Evolutionary conservation across 1,140 invertebrate species (phyloP), one percentile per base, ranked within the genome.

Genomic region (Brachionus plicatilis): DNA sequence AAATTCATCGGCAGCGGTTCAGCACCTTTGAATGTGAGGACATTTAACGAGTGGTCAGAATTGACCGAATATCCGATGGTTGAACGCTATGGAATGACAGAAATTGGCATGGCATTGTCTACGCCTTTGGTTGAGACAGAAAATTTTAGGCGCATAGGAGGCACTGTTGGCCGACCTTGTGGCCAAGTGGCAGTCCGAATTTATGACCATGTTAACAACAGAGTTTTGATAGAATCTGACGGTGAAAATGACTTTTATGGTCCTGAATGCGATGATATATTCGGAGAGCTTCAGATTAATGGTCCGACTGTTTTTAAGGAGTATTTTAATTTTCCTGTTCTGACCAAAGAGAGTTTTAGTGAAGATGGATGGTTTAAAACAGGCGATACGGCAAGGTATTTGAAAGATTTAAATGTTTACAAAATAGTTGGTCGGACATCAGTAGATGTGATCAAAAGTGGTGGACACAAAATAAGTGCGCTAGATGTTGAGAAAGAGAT

Each of bases 21-120:
- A 17, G 93, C 95, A 1, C 92, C 95, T 2, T 88, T 96, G 66
- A 94, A 95, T 3, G 91, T 91, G 37, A 92, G 93, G 6, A 90
- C 96, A 14, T 93, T 94, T 86, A 89, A 93, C 50, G 90, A 92
- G 86, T 96, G 95, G 95, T 91, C 93, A 86, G 90, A 93, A 87
- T 93, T 96, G 83, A 95, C 94, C 0, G 94, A 95, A 0, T 93
- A 95, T 88, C 90, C 91, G 53, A 90, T 96, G 3, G 89, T 96
- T n/a, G 95, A 97, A 88, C 92, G 95, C 85, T 96, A 96, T 89
- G 95, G 95, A 14, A 96, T 96, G 94, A 94, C 94, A 7, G 95
- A 96, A 90, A 93, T 93, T 76, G 95, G 95, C 29, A 95, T 96
- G 93, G 93, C 93, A 37, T 89, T 96, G n/a, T 94, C 94, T 14